Base-by-base conservation (phyloP, 2,888 invertebrate species). In the Notodonta dromedarius region DNA sequence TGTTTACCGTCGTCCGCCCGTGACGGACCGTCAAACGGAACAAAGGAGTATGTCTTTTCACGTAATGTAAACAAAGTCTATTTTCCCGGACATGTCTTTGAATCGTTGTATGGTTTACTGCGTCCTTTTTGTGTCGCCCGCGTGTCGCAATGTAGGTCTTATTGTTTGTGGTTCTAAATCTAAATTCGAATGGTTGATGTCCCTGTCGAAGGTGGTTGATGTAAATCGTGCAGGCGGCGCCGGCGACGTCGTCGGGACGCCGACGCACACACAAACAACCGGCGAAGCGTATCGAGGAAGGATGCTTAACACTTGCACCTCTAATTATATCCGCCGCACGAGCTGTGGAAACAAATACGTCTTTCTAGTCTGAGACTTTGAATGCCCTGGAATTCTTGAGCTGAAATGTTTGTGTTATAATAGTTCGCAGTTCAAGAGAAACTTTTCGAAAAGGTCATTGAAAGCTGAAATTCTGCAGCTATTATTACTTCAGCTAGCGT, bases 221-320 rank as follows among this genome's bases (percentile, higher is more conserved):
- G 80, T 84, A 86, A 90, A 92, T 89, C 81, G 88, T 77, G 76
- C 90, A 86, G 91, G 91, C 89, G 92, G 93, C 92, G 92, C 91
- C 91, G 87, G 83, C 79, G 83, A 87, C 84, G 91, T 87, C 90
- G 87, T 89, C 89, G 84, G 82, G 84, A 87, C 87, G 89, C 89
- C 86, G 86, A 84, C 79, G 86, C 71, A 84, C 84, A 72, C 78
- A 85, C 90, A 88, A 90, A 89, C 89, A 89, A 77, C 75, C 84
- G 83, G 83, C 86, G 86, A 87, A 86, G 88, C 91, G 87, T 87
- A 82, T 88, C 86, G 91, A 89, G 88, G 88, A 91, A 90, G 90
- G 91, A 91, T 90, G 87, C 88, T 88, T 87, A 89, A 85, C 90
- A 90, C 88, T 91, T 88, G 88, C 87, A 90, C 86, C 89, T 89